These are phyloP conservation scores for Cecidostiba fungosa DNA, from an alignment of 2,888 invertebrate species.

Conservation along the genomic window DNA sequence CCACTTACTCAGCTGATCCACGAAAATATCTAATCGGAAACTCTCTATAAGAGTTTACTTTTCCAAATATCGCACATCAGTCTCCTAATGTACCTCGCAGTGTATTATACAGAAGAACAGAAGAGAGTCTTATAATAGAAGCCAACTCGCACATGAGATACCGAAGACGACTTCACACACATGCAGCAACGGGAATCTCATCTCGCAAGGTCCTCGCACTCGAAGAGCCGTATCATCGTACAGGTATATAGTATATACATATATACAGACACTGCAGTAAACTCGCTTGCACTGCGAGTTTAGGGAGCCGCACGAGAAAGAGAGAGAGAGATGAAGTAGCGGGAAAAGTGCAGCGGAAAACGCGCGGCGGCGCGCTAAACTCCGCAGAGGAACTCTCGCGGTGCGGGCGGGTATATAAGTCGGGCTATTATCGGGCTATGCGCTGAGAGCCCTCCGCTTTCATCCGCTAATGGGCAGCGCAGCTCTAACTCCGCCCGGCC, in stretches of 20 bases:
- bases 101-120: too few species aligned
- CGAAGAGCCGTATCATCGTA: conserved; percentile 1
- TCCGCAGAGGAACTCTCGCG: conserved; percentile 39
- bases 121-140: too few species aligned
- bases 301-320: conserved; percentile 8
- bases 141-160: not conserved
- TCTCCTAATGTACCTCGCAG: too few species aligned
- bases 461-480: conserved; percentile 79
- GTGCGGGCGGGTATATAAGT: conserved; percentile 70
- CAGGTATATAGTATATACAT: not conserved
- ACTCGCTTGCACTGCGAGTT: not conserved
- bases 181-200: not conserved
- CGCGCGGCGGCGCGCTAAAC: conserved; percentile 54
- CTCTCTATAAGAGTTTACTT: too few species aligned
- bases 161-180: not conserved
- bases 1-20: too few species aligned
- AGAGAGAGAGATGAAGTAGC: conserved; percentile 18
- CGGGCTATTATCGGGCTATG: conserved; percentile 80
- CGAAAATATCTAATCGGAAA: too few species aligned
- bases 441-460: conserved; percentile 80
- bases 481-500: conserved; percentile 79
- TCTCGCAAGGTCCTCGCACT: conserved; percentile 1
- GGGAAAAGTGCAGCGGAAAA: conserved; percentile 32
- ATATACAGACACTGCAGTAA: not conserved
- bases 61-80: too few species aligned